Evolutionary conservation across 2,888 invertebrate genomes (phyloP), one percentile per base, ranked within the genome.

Genomic region (Lepidocyrtoides sp.): DNA sequence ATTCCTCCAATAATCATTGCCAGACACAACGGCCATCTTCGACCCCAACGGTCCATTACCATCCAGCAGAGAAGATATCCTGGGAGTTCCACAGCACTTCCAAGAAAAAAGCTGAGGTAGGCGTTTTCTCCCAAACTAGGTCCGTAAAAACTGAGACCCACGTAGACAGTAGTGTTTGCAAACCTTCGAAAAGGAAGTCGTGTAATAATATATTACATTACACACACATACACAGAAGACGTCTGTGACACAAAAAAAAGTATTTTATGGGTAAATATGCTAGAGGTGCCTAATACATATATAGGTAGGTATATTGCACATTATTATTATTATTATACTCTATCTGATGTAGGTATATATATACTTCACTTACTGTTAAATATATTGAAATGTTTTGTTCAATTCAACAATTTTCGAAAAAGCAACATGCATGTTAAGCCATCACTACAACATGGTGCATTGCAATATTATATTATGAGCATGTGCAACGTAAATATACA

Each of bases 81-180:
- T 0, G 98, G 98, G 94, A 98, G 97, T 95, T 98, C 98, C 3
- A 98, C 98, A 0, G 97, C 96, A 0, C 98, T 98, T 1, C 98
- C 98, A 66, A 98, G 96, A 92, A 98, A 97, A 95, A 98, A 98
- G 94, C 98, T 98, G 94, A 98, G 96, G 95, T 98, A 98, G 94
- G 98, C 97, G 95, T 98, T 97, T 94, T 96, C 97, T 10, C 98
- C 98, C 83, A 98, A 96, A 0, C 98, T 97, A 10, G 98, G 98
- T 0, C 98, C 98, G 94, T 98, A 98, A 95, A 98, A 98, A 94
- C 98, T 98, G 54, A 98, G 96, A 0, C 98, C 98, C 20, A 98
- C 97, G 95, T 98, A 98, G 1, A 98, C 98, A 95, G 98, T 98
- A 95, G 98, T 98, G 94, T 98, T 98, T 77, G 98, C 98, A 95